Conservation (phyloP, 2,113 vertebrate genomes). For the Oplegnathus fasciatus region DNA sequence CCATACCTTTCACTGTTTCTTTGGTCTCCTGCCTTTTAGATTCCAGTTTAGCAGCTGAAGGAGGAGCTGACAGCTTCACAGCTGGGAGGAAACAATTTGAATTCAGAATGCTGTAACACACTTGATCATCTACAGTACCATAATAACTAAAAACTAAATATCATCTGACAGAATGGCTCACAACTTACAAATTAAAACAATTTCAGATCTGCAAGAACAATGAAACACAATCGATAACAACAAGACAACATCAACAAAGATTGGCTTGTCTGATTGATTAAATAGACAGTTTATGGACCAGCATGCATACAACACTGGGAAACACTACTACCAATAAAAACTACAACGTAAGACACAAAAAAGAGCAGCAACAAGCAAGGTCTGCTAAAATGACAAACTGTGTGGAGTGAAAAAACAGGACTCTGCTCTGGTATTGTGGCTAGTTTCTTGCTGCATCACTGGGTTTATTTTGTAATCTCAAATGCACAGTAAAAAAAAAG, state of each 20-base stretch:
- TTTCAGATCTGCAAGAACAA: not conserved
- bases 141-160: constrained; percentile 16
- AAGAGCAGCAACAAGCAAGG: not conserved
- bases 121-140: not conserved
- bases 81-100: constrained; percentile 46
- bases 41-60: constrained; percentile 41
- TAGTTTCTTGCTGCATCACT: no score
- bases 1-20: constrained; percentile 58
- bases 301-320: not conserved
- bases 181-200: not conserved
- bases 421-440: no score
- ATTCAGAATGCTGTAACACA: constrained; percentile 6
- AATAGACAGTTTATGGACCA: not conserved
- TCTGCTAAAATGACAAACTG: not conserved
- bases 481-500: not conserved
- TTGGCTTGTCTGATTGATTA: not conserved
- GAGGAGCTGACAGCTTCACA: constrained; percentile 41
- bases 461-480: constrained; percentile 4
- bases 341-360: not conserved
- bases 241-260: constrained; percentile 1
- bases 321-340: not conserved
- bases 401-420: not conserved
- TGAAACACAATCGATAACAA: not conserved
- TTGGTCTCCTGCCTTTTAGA: constrained; percentile 52
- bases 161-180: not conserved